Conservation (phyloP, 1,140 invertebrate species). For the Eueides isabella region DNA sequence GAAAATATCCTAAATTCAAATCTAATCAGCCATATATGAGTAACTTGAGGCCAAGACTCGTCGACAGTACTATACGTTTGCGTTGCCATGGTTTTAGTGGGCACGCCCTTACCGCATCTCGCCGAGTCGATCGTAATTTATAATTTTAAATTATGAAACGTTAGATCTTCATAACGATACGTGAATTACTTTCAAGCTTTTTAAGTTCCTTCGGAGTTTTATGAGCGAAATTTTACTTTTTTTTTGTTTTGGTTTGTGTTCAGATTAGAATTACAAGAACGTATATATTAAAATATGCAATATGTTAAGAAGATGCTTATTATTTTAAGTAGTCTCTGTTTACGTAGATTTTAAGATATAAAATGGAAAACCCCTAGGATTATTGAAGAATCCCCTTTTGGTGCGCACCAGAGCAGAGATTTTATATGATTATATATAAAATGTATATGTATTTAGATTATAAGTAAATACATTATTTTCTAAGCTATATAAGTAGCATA, state of each 20-base stretch:
- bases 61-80: not conserved
- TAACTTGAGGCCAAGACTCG: no score
- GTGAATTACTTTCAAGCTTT: conserved; percentile 5
- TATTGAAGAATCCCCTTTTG: no score
- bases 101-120: conserved; percentile 20
- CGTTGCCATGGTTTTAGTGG: conserved; percentile 4
- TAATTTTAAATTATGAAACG: conserved; percentile 18
- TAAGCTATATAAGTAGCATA: not conserved
- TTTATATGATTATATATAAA: no score
- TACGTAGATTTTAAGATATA: no score
- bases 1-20: no score
- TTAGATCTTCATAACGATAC: conserved; percentile 7
- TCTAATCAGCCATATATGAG: no score
- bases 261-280: not conserved
- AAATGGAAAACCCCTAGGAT: no score
- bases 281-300: no score
- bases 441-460: no score
- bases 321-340: not conserved
- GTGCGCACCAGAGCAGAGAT: no score
- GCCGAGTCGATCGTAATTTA: conserved; percentile 15
- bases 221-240: not conserved
- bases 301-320: not conserved
- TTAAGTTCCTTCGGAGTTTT: not conserved
- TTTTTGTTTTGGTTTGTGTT: not conserved
- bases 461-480: no score